These are phyloP conservation scores for Copidosoma floridanum DNA, from an alignment of 1,140 invertebrate species.

Conservation along the genomic window DNA sequence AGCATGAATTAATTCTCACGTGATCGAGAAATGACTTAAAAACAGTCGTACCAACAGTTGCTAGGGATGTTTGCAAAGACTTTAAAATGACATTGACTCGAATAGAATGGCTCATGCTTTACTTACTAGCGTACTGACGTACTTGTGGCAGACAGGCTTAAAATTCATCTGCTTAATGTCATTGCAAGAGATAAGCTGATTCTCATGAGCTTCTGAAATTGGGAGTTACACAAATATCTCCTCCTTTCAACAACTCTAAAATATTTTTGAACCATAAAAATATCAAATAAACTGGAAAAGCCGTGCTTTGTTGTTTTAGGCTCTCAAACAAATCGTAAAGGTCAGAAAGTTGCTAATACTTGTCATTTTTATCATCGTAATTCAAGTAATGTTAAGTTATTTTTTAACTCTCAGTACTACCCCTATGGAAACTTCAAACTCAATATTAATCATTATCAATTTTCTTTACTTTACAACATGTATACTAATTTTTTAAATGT, in stretches of 20 bases:
- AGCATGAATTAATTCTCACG: slow-evolving; percentile 38
- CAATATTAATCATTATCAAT: slow-evolving; percentile 35
- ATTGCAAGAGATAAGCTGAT: slow-evolving; percentile 33
- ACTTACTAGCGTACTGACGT: too few relatives aligned
- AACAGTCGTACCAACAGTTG: slow-evolving; percentile 4
- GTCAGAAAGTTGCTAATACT: slow-evolving; percentile 10
- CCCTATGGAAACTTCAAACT: slow-evolving; percentile 40
- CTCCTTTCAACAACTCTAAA: slow-evolving; percentile 34
- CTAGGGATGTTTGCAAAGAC: not conserved
- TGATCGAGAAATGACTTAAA: slow-evolving; percentile 39
- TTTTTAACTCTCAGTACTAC: slow-evolving; percentile 41
- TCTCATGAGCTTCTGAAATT: slow-evolving; percentile 38
- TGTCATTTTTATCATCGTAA: slow-evolving; percentile 35
- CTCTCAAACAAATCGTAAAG: slow-evolving; percentile 32
- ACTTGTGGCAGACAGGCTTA: slow-evolving; percentile 20
- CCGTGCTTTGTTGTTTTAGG: slow-evolving; percentile 33
- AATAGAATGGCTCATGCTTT: slow-evolving; percentile 29
- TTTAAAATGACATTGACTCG: slow-evolving; percentile 26
- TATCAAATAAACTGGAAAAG: slow-evolving; percentile 26
- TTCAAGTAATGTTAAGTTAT: slow-evolving; percentile 36
- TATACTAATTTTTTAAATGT: slow-evolving; percentile 36
- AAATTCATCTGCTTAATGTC: slow-evolving; percentile 29
- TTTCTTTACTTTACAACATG: slow-evolving; percentile 36
- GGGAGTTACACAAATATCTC: slow-evolving; percentile 44
- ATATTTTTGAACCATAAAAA: slow-evolving; percentile 32